Evolutionary conservation across 2,113 vertebrate species (phyloP).

Genomic region (Periophthalmus modestus): DNA sequence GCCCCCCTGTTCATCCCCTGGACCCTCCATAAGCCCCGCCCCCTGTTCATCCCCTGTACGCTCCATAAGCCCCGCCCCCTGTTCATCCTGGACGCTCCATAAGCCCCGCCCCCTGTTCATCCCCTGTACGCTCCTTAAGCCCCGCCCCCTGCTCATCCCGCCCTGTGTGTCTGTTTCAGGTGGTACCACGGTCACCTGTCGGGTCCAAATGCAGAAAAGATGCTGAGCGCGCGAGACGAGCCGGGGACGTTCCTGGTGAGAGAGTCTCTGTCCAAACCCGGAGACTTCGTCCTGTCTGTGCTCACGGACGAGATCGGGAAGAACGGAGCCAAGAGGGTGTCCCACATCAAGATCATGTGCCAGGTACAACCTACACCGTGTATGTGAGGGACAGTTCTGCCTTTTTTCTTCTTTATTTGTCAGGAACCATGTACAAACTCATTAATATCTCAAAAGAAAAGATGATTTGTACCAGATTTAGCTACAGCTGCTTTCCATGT

Average conservation of each 20-base stretch:
- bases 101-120: background rate
- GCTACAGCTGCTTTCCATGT: no score
- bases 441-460: no score
- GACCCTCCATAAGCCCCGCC: background rate
- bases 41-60: no score
- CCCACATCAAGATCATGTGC: constrained; percentile 94
- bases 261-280: constrained; percentile 95
- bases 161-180: constrained; percentile 45
- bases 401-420: no score
- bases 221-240: constrained; percentile 82
- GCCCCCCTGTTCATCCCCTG: background rate
- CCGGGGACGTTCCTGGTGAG: constrained; percentile 91
- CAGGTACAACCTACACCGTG: constrained; percentile 76
- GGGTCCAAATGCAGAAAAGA: constrained; percentile 86
- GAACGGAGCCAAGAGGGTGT: constrained; percentile 78
- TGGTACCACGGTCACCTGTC: constrained; percentile 98
- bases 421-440: no score
- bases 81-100: background rate
- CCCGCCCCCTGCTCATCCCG: background rate
- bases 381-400: no score
- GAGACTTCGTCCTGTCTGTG: constrained; percentile 91
- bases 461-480: no score
- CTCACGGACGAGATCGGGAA: constrained; percentile 83
- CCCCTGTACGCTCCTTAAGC: no score
- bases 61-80: no score